Evolutionary conservation across 2,797 vertebrate genomes (phyloP), one percentile per base, ranked within the genome.

Genomic region (Champsocephalus gunnari): DNA sequence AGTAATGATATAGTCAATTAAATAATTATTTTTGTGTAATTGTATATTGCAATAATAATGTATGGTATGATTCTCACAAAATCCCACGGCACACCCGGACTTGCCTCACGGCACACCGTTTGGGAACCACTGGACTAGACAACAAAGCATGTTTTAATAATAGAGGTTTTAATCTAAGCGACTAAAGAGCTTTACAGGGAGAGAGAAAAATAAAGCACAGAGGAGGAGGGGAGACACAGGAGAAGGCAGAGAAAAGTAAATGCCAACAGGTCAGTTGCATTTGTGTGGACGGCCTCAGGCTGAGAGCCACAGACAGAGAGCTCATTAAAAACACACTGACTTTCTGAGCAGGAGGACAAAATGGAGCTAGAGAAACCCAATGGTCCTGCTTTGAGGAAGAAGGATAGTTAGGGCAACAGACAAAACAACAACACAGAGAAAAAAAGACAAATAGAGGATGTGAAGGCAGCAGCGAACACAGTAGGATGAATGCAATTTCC

Each of bases 311-410:
- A 83, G 88, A 92, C 75, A 57, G 89, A 87, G 87, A 92, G 89
- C 92, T 94, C 89, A 93, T 94, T 94, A 94, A 93, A 93, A 93
- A 87, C 81, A 76, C 80, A 84, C 84, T 12, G 87, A 84, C 83
- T 92, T 87, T 80, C 83, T 78, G 85, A 89, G 74, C 83, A 75
- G 51, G 81, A 86, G 83, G 82, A 91, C 86, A 86, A 87, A 79
- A 75, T 47, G 74, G 62, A 80, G 76, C 17, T 1, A 65, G 82
- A 84, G 79, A 84, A 79, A 82, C 76, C 83, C 84, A 79, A 47
- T 80, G 85, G 87, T 73, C 69, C 67, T 72, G 83, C 60, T 77
- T 72, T 53, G 80, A 82, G 64, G 66, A 75, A 74, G 80, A 86
- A 57, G 66, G 79, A 87, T 75, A 63, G 75, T 17, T 43, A 51